Evolutionary conservation across 2,113 vertebrate genomes (phyloP), one percentile per base, ranked within the genome.

Genomic region (Chloebia gouldiae): DNA sequence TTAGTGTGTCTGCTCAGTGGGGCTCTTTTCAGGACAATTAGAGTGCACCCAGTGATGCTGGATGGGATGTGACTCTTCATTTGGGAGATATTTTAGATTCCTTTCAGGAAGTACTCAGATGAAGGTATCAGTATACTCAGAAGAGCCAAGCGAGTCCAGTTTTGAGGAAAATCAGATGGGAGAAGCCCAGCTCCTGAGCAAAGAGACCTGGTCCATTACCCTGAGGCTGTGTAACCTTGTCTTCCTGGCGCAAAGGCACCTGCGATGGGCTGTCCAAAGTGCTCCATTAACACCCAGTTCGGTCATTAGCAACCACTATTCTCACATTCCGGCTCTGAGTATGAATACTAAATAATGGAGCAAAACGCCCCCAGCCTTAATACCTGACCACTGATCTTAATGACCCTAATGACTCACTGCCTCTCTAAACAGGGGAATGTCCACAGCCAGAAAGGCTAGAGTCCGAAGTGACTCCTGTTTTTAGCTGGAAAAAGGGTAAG

Each of bases 301-400:
- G 87, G 93, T 97, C 93, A 98, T 97, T 97, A 97, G 97, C 81
- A 85, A 92, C 86, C 78, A 70, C 93, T 94, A 72, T 95, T 97
- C 97, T 97, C 97, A 97, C 96, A 64, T 96, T 93, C 96, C 93
- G 93, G 72, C 90, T 95, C 97, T 93, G 92, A 97, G 94, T 84
- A 80, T 95, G 96, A 98, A 97, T 97, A 94, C 89, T 95, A 98
- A 97, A 91, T 76, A 87, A 96, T 81, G 85, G 70, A 92, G 87
- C 31, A 87, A 90, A 96, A 53, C 27, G 96, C 98, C 97, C 95
- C 75, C 76, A 96, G 98, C 97, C 49, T 98, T 98, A 98, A 98
- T 98, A 96, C 78, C 85, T 98, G 98, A 98, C 97, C 61, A 96
- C 88, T 93, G 97, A 96, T 96, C 96, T 95, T 97, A 98, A 96